Conservation (phyloP, 1,140 invertebrate genomes). For the Eciton burchellii region DNA sequence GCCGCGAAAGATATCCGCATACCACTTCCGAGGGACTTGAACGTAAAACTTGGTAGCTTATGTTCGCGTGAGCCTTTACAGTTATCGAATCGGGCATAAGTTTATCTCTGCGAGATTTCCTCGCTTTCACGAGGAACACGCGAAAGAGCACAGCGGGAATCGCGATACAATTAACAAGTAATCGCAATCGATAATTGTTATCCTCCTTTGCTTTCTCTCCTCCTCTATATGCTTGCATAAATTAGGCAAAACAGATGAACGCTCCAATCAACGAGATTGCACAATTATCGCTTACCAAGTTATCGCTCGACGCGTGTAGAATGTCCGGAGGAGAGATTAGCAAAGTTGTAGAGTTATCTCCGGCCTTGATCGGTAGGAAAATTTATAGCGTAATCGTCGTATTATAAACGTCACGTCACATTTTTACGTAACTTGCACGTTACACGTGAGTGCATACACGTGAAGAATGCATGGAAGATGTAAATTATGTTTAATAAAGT, state of each 20-base stretch:
- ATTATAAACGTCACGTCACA: constrained; percentile 13
- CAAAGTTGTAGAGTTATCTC: constrained; percentile 28
- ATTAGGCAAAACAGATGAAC: constrained; percentile 11
- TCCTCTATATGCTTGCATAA: not conserved
- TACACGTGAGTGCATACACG: not conserved
- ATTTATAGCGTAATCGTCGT: not conserved
- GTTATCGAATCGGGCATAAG: not conserved
- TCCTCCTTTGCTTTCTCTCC: too few species aligned
- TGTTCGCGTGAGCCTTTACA: not conserved
- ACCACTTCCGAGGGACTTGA: not conserved
- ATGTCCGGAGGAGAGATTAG: constrained; percentile 12
- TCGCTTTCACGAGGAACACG: not conserved
- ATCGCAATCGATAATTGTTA: too few species aligned
- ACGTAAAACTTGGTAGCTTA: not conserved
- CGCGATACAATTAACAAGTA: not conserved
- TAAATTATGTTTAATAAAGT: not conserved
- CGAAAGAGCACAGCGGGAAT: not conserved
- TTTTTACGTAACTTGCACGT: constrained; percentile 9
- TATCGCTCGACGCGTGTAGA: constrained; percentile 24
- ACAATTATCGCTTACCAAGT: constrained; percentile 9
- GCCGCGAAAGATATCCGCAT: not conserved
- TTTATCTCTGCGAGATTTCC: not conserved
- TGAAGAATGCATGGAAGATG: not conserved
- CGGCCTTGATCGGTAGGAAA: constrained; percentile 8
- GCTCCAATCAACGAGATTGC: not conserved